phyloP scores from a whole-genome alignment of 2,888 invertebrate genomes.

The Ochropacha duplaris region DNA sequence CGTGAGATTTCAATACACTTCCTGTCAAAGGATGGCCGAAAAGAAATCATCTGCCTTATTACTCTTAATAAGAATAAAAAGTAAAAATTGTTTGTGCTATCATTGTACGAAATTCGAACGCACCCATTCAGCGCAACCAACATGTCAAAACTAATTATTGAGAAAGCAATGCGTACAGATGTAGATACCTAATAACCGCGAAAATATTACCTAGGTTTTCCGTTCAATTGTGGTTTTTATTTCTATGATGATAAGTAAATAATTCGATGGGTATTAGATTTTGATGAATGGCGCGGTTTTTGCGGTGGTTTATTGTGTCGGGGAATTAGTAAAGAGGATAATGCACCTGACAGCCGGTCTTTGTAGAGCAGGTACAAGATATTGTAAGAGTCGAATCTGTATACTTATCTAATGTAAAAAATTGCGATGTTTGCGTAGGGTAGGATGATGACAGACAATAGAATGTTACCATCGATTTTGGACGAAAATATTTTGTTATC shows the following conservation, averaged over 20 bases:
- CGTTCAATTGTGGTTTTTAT: slow-evolving; percentile 50
- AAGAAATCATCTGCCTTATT: slow-evolving; percentile 60
- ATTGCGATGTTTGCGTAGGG: slow-evolving; percentile 66
- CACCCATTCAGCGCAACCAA: slow-evolving; percentile 55
- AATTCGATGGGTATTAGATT: slow-evolving; percentile 69
- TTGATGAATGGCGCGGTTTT: slow-evolving; percentile 68
- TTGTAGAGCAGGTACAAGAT: slow-evolving; percentile 54
- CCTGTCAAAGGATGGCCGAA: slow-evolving; percentile 66
- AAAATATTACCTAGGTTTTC: slow-evolving; percentile 56
- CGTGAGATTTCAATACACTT: slow-evolving; percentile 76
- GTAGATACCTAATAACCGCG: slow-evolving; percentile 63
- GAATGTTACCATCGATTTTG: slow-evolving; percentile 1
- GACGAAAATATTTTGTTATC: neutral
- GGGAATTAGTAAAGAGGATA: slow-evolving; percentile 68
- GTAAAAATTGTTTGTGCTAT: slow-evolving; percentile 69
- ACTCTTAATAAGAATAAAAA: slow-evolving; percentile 44
- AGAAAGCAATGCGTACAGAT: slow-evolving; percentile 22
- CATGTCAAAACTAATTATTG: slow-evolving; percentile 71
- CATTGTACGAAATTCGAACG: slow-evolving; percentile 54
- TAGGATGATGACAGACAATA: slow-evolving; percentile 14
- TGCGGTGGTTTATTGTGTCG: slow-evolving; percentile 53
- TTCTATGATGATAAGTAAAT: slow-evolving; percentile 46
- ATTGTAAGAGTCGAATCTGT: slow-evolving; percentile 44
- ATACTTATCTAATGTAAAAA: slow-evolving; percentile 32
- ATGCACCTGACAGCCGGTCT: slow-evolving; percentile 72